Base-by-base conservation (phyloP, 2,113 vertebrate species). In the Morone saxatilis region DNA sequence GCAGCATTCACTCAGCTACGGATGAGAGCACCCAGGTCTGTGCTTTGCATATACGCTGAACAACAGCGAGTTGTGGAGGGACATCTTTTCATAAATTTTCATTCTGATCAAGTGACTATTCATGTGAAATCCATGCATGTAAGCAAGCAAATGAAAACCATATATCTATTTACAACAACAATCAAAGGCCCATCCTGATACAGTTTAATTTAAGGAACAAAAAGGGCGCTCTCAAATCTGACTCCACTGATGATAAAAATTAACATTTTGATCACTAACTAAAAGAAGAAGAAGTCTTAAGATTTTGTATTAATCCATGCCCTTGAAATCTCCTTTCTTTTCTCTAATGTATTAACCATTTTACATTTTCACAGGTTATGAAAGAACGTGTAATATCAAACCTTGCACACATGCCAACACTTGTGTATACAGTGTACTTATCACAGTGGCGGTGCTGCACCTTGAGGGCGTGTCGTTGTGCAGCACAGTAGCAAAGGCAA, bases 391-490 rank as follows among this genome's bases (percentile, higher is more conserved):
- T 80, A 76, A 82, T 86, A 83, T 89, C 84, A 85, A 79, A 86
- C 41, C 7, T 38, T 4, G 76, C 22, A 9, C 4, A 60, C 90
- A 60, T 73, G 84, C 84, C 84, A 72, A 90, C 90, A 54, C 84
- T 81, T 54, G 66, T 71, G 41, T 59, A 53, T 70, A 87, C 76
- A 19, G 71, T 74, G 70, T 79, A 88, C 88, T 92, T 90, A 92
- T 92, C 91, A 85, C 87, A 74, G 89, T 59, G 78, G 83, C 84
- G 2, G 79, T 11, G 70, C 86, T 70, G 86, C 88, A 92, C 92
- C 94, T 93, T 88, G 77, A 92, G 92, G 93, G 91, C 84, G 88
- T 92, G 90, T 75, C 86, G 78, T 78, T 51, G 88, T 67, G 47
- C 79, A 4, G 89, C 81, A 69, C 88, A 31, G 86, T 82, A 78